A percentile compares a stretch with the other conserved stretches of the same genome.
phyloP scores from a whole-genome alignment of 1,140 invertebrate genomes.

The Drosophila orosa region DNA sequence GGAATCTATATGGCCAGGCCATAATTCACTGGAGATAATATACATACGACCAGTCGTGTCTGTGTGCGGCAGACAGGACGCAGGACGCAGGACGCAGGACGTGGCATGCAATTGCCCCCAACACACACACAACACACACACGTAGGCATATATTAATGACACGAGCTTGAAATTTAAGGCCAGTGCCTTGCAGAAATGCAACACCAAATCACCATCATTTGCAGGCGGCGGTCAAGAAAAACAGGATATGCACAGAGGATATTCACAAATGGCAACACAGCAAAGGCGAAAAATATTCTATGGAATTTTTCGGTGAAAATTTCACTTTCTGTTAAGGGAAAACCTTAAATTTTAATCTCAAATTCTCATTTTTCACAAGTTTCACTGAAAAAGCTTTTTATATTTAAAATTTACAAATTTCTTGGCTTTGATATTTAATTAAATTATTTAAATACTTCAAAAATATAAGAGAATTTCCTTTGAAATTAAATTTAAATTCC shows the following conservation, averaged over 20 bases:
- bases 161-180: constrained; percentile 53
- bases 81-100: constrained; percentile 20
- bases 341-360: no score
- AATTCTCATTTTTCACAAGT: not conserved
- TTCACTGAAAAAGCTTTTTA: not conserved
- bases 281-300: constrained; percentile 7
- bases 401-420: not conserved
- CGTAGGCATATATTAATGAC: constrained; percentile 50
- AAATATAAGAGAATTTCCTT: not conserved
- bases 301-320: not conserved
- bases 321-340: constrained; percentile 31
- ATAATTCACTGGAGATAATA: constrained; percentile 82
- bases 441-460: not conserved
- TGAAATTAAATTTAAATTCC: not conserved
- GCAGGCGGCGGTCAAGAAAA: not conserved
- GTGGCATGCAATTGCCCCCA: constrained; percentile 36
- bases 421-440: not conserved
- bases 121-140: constrained; percentile 6
- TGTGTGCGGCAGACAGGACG: constrained; percentile 43
- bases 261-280: not conserved
- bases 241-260: not conserved
- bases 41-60: constrained; percentile 60
- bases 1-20: constrained; percentile 77
- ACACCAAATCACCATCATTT: constrained; percentile 15
- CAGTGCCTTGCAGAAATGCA: constrained; percentile 20